Evolutionary conservation across 2,888 invertebrate genomes (phyloP), one percentile per base, ranked within the genome.

Genomic region (Archips xylosteana): DNA sequence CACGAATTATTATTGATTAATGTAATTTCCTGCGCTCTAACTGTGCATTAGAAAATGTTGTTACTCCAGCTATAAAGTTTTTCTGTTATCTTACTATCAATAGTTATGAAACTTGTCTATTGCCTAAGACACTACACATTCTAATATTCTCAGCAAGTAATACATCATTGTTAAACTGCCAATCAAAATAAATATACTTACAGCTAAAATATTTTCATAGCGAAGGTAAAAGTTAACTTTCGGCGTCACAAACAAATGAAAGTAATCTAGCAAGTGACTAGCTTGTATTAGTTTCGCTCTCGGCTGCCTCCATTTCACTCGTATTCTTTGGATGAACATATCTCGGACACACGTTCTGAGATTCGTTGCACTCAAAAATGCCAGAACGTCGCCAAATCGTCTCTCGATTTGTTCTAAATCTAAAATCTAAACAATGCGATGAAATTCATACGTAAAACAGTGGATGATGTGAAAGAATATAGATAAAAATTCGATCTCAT

Each of bases 221-320:
- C 78, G 91, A 92, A 92, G 93, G 93, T 93, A 93, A 94, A 92
- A 94, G 93, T 91, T 85, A 77, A 85, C 91, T 92, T 92, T 92
- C 92, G 89, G 91, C 87, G 85, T 89, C 88, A 87, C 86, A 80
- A 82, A 84, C 84, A 84, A 89, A 92, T 89, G 93, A 94, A 94
- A 92, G 93, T 92, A 90, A 91, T 89, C 84, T 76, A 85, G 83
- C 74, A 61, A 65, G 60, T 85, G 83, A 83, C 87, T 86, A 83
- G 88, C 82, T 85, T 83, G 85, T 87, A 86, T 92, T 92, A 89
- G 92, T 88, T 91, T 88, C 92, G 91, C 92, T 92, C 89, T 91
- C 90, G 82, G 79, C 82, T 78, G 83, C 82, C 83, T 82, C 81
- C 82, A 82, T 79, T 80, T 81, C 71, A 72, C 74, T 73, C 71